Conservation (phyloP, 2,113 vertebrate genomes). For the Bubo bubo region DNA sequence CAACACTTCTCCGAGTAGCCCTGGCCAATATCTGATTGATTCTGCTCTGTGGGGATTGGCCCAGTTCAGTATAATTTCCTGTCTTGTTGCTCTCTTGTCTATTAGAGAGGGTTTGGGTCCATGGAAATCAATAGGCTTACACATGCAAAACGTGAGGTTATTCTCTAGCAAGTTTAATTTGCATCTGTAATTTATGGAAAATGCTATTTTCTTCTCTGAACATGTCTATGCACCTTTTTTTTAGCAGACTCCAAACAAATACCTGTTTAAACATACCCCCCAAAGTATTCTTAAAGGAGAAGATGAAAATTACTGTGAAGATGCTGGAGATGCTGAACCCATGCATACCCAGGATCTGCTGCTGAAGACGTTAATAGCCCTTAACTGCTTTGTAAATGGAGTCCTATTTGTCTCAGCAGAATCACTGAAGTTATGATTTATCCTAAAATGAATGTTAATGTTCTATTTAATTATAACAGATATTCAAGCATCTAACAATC, state of each 20-base stretch:
- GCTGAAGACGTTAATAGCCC: constrained; percentile 56
- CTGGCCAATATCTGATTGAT: constrained; percentile 45
- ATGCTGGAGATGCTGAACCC: constrained; percentile 44
- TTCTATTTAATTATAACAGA: constrained; percentile 65
- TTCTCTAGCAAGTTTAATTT: constrained; percentile 41
- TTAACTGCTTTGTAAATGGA: constrained; percentile 64
- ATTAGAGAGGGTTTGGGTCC: constrained; percentile 38
- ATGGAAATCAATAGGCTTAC: constrained; percentile 35
- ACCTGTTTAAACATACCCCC: background rate
- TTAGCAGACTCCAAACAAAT: background rate
- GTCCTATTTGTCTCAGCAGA: constrained; percentile 67
- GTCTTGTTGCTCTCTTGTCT: constrained; percentile 54
- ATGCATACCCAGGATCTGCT: constrained; percentile 33
- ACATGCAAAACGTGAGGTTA: constrained; percentile 33
- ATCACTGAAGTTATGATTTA: constrained; percentile 70
- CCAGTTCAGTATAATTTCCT: constrained; percentile 59
- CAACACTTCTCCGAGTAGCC: background rate
- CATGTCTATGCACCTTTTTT: background rate
- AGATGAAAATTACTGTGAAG: constrained; percentile 16
- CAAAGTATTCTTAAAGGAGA: background rate
- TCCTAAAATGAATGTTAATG: constrained; percentile 63
- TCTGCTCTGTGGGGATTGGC: constrained; percentile 13
- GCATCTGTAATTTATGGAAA: constrained; percentile 29
- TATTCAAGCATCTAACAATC: constrained; percentile 51
- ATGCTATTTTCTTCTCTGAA: background rate